phyloP scores from a whole-genome alignment of 2,888 invertebrate species.

The Gastrophysa polygoni region DNA sequence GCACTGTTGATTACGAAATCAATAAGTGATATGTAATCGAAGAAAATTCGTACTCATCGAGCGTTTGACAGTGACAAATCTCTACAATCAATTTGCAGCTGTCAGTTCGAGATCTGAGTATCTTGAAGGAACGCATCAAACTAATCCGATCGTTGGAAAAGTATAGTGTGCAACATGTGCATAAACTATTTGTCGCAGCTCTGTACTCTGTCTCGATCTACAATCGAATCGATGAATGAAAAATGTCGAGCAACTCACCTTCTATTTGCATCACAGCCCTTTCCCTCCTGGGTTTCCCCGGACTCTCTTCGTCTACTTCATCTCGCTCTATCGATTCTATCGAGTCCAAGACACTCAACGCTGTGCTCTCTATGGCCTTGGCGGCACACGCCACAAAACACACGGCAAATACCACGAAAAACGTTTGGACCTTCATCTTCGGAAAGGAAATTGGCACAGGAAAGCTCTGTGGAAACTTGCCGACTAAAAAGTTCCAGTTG shows the following conservation, averaged over 20 bases:
- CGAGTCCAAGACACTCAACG: neutral
- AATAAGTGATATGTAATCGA: too few relatives aligned
- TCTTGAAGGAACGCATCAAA: too few relatives aligned
- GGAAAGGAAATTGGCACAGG: neutral
- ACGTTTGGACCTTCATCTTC: neutral
- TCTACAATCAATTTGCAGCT: too few relatives aligned
- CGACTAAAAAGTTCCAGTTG: neutral
- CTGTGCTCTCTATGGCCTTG: neutral
- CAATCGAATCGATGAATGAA: too few relatives aligned
- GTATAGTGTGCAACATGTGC: too few relatives aligned
- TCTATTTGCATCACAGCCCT: conserved; percentile 12
- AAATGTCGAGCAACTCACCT: neutral
- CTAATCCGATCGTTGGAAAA: too few relatives aligned
- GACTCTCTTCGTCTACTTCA: neutral
- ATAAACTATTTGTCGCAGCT: too few relatives aligned
- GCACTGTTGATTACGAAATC: too few relatives aligned
- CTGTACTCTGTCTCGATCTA: too few relatives aligned
- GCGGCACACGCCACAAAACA: neutral
- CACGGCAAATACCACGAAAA: neutral
- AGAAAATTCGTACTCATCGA: too few relatives aligned
- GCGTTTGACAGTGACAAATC: too few relatives aligned
- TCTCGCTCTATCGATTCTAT: neutral
- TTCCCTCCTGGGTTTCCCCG: neutral
- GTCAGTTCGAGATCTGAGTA: too few relatives aligned
- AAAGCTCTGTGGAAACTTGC: conserved; percentile 4